These are phyloP conservation scores for Stenichneumon culpator DNA, from an alignment of 2,888 invertebrate species.

Conservation along the genomic window DNA sequence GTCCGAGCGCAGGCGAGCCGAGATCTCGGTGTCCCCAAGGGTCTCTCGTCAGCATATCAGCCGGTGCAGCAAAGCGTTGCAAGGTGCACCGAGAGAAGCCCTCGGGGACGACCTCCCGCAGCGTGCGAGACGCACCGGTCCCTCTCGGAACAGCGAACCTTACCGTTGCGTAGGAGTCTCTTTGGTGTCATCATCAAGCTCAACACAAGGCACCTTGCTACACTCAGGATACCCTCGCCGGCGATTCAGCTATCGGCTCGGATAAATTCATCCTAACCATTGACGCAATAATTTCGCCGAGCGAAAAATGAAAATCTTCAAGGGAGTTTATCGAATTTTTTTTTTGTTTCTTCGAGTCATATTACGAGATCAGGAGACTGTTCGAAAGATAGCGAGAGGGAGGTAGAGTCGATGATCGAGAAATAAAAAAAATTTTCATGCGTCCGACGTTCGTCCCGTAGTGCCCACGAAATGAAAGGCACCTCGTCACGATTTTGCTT, in stretches of 20 bases:
- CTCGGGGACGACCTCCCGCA: constrained; percentile 62
- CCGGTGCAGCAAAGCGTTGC: constrained; percentile 56
- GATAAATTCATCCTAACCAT: constrained; percentile 48
- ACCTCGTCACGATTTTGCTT: constrained; percentile 63
- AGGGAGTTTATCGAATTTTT: not conserved
- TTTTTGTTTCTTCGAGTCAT: not conserved
- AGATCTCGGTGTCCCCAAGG: constrained; percentile 42
- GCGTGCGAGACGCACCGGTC: constrained; percentile 56
- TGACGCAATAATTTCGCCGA: constrained; percentile 21
- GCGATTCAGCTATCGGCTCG: not conserved
- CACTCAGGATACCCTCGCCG: constrained; percentile 1
- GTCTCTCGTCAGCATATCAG: constrained; percentile 57
- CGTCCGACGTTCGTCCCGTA: constrained; percentile 13
- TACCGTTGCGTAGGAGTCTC: constrained; percentile 61
- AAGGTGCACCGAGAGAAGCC: constrained; percentile 62
- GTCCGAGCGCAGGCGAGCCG: constrained; percentile 26
- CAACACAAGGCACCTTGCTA: constrained; percentile 22
- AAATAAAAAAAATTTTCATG: constrained; percentile 27
- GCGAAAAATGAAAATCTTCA: not conserved
- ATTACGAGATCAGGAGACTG: not conserved
- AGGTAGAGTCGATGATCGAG: constrained; percentile 31
- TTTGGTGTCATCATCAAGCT: constrained; percentile 61
- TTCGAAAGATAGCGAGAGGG: not conserved
- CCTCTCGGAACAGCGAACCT: constrained; percentile 32
- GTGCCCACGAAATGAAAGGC: constrained; percentile 38